A percentile compares a stretch with the other conserved stretches of the same genome.
Evolutionary conservation across 2,113 vertebrate species (phyloP).

Genomic region (Cavia aperea): DNA sequence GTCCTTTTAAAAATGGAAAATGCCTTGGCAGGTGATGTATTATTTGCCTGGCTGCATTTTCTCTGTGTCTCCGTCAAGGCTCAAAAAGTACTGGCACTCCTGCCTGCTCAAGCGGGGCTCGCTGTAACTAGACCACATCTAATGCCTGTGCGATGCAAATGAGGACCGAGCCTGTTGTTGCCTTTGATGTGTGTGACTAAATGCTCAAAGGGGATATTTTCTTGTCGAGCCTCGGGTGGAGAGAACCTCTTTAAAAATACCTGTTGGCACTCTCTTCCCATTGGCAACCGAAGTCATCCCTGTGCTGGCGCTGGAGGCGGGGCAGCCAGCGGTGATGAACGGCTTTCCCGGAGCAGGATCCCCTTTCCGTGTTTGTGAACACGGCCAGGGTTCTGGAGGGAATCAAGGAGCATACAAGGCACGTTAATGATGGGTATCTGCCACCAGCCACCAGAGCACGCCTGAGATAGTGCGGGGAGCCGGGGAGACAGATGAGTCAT

Average conservation of each 20-base stretch:
- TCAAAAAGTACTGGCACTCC: conserved; percentile 37
- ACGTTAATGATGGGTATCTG: conserved; percentile 53
- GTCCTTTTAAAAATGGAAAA: conserved; percentile 60
- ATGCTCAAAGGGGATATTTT: conserved; percentile 63
- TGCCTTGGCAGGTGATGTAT: conserved; percentile 48
- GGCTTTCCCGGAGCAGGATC: conserved; percentile 61
- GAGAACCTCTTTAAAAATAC: conserved; percentile 63
- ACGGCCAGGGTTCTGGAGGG: conserved; percentile 49
- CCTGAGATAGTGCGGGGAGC: background rate
- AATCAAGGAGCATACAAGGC: conserved; percentile 65
- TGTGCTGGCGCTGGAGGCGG: background rate
- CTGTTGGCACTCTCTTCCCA: conserved; percentile 66
- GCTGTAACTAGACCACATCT: conserved; percentile 68
- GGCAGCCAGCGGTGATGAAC: conserved; percentile 10
- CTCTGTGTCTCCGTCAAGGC: conserved; percentile 54
- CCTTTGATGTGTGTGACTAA: conserved; percentile 73
- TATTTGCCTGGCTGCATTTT: conserved; percentile 61
- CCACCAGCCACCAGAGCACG: conserved; percentile 49
- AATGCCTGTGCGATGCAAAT: conserved; percentile 66
- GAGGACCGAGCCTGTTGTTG: conserved; percentile 57
- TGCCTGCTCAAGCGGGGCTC: conserved; percentile 61
- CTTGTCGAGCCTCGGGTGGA: conserved; percentile 47
- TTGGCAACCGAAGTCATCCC: background rate
- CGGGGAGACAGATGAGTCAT: background rate
- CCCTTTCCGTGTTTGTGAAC: conserved; percentile 53